phyloP scores from a whole-genome alignment of 2,797 vertebrate genomes.

The Taeniopygia guttata region DNA sequence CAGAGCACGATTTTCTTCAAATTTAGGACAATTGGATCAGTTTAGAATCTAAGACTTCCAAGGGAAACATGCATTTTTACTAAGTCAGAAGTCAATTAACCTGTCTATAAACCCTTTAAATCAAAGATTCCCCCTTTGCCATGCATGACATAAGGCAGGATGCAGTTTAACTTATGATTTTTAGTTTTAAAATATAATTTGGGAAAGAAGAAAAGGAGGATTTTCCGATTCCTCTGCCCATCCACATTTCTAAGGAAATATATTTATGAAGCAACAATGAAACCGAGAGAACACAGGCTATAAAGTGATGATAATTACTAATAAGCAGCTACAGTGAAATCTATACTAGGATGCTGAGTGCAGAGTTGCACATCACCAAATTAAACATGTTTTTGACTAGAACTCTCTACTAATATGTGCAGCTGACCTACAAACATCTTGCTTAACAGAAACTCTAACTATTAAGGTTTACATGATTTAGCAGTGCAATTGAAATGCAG shows the following conservation, averaged over 20 bases:
- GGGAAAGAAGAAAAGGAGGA: background rate
- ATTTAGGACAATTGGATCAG: slow-evolving; percentile 61
- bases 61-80: slow-evolving; percentile 8
- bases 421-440: background rate
- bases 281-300: background rate
- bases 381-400: background rate
- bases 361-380: background rate
- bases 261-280: background rate
- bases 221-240: background rate
- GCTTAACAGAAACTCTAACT: background rate
- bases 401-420: background rate
- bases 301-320: background rate
- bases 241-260: background rate
- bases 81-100: slow-evolving; percentile 35
- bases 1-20: slow-evolving; percentile 33
- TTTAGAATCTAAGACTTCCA: slow-evolving; percentile 37
- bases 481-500: background rate
- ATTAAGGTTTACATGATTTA: background rate
- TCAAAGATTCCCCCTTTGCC: background rate
- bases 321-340: background rate
- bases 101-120: slow-evolving; percentile 22
- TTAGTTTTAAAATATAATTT: background rate
- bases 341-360: background rate
- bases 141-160: background rate
- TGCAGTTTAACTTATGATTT: background rate